These are phyloP conservation scores for Gambelia wislizenii DNA, from an alignment of 2,797 vertebrate genomes.

Conservation along the genomic window DNA sequence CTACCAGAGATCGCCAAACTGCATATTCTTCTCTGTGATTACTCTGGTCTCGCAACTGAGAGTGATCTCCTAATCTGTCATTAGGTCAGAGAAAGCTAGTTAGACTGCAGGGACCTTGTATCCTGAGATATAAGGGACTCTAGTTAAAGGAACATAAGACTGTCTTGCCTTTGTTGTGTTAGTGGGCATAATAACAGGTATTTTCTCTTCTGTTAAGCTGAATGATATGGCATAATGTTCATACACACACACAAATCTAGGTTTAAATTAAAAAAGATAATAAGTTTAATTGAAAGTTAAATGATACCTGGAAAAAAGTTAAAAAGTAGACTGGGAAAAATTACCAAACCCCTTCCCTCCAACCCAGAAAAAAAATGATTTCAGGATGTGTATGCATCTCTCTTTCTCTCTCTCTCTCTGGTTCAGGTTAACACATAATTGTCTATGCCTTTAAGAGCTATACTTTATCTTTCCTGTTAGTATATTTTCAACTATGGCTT, in stretches of 20 bases:
- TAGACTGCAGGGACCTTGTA: constrained; percentile 14
- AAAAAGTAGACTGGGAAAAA: neutral
- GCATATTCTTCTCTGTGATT: constrained; percentile 56
- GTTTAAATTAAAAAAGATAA: constrained; percentile 10
- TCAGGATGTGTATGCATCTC: neutral
- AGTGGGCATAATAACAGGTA: rapidly evolving
- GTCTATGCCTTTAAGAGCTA: neutral
- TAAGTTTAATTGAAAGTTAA: neutral
- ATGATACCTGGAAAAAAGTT: neutral
- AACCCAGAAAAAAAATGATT: no score
- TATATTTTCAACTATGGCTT: neutral
- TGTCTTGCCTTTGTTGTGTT: neutral
- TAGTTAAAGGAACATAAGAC: constrained; percentile 7
- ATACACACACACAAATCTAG: neutral
- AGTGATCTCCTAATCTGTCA: constrained; percentile 32
- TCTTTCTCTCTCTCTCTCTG: rapidly evolving
- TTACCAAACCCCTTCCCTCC: neutral
- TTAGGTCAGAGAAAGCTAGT: constrained; percentile 30
- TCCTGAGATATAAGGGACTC: constrained; percentile 41
- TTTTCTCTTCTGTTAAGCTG: constrained; percentile 5
- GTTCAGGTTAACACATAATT: neutral
- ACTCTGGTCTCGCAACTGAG: neutral
- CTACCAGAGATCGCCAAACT: constrained; percentile 32
- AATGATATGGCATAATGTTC: neutral
- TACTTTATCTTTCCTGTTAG: neutral